Conservation (phyloP, 2,797 vertebrate species). For the Amblyopsis hoosieri region DNA sequence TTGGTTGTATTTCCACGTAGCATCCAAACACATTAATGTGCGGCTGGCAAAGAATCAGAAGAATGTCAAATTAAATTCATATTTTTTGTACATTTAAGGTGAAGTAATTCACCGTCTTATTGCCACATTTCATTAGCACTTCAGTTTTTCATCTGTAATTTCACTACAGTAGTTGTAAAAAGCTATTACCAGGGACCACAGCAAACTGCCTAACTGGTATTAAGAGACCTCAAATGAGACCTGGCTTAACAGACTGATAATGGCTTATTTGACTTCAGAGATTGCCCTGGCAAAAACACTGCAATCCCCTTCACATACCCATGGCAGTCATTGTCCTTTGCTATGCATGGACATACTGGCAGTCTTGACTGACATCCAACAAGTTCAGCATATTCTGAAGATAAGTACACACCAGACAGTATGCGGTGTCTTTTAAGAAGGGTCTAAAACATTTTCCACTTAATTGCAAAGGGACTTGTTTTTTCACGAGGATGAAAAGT, state of each 20-base stretch:
- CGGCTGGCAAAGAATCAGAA: slow-evolving; percentile 10
- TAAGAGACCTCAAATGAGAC: slow-evolving; percentile 74
- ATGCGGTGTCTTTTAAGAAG: slow-evolving; percentile 67
- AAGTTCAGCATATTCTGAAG: slow-evolving; percentile 73
- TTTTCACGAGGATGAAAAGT: slow-evolving; percentile 65
- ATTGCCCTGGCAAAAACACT: slow-evolving; percentile 74
- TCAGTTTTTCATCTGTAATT: slow-evolving; percentile 55
- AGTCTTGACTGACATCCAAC: slow-evolving; percentile 76
- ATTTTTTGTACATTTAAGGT: slow-evolving; percentile 16
- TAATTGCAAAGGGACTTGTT: slow-evolving; percentile 61
- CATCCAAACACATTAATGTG: slow-evolving; percentile 12
- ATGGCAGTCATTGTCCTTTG: slow-evolving; percentile 74
- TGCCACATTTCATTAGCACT: slow-evolving; percentile 53
- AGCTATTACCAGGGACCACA: slow-evolving; percentile 67
- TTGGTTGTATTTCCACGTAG: slow-evolving; percentile 2
- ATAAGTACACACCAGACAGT: slow-evolving; percentile 72
- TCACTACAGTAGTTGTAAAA: slow-evolving; percentile 68
- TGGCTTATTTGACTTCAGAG: slow-evolving; percentile 80
- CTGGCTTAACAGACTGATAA: slow-evolving; percentile 80
- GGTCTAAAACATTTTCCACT: slow-evolving; percentile 53
- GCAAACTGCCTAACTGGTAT: slow-evolving; percentile 75
- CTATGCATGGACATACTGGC: slow-evolving; percentile 69
- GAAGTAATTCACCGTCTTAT: slow-evolving; percentile 38
- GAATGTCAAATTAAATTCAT: slow-evolving; percentile 1
- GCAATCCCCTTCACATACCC: slow-evolving; percentile 64